phyloP scores from a whole-genome alignment of 2,888 invertebrate genomes.

The Auanema freiburgensis region DNA sequence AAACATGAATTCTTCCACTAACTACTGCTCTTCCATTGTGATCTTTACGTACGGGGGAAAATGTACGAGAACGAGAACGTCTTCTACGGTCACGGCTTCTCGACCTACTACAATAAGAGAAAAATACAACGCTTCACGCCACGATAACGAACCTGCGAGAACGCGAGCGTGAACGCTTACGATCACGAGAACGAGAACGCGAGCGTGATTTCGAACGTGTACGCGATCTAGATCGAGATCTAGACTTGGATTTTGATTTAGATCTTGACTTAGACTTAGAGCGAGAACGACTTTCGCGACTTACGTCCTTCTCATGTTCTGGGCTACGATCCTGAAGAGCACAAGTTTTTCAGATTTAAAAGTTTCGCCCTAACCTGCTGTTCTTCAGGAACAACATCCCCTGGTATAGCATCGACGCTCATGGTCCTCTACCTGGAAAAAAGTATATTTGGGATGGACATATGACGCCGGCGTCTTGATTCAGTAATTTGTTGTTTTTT shows the following conservation, averaged over 20 bases:
- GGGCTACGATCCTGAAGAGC: no score
- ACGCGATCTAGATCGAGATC: slow-evolving; percentile 10
- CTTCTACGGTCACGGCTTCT: slow-evolving; percentile 7
- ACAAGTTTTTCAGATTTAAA: no score
- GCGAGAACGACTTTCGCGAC: background rate
- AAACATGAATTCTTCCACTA: slow-evolving; percentile 20
- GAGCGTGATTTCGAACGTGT: slow-evolving; percentile 16
- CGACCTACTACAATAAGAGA: background rate
- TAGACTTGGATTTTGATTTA: slow-evolving; percentile 8
- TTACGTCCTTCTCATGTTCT: no score
- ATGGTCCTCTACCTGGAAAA: no score
- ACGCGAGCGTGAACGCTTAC: slow-evolving; percentile 14
- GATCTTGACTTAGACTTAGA: slow-evolving; percentile 3
- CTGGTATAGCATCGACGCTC: no score
- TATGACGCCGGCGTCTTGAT: no score
- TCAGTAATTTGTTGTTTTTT: no score
- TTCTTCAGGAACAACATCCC: no score
- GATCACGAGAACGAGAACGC: slow-evolving; percentile 10
- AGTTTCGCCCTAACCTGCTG: no score
- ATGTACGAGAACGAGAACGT: slow-evolving; percentile 21
- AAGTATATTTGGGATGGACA: no score
- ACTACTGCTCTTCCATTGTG: slow-evolving; percentile 15
- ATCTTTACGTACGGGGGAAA: slow-evolving; percentile 14
- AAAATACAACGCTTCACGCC: background rate
- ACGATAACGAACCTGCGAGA: background rate